A percentile compares a stretch with the other conserved stretches of the same genome.
Conservation (phyloP, 2,888 invertebrate genomes). For the Horisme vitalbata region DNA sequence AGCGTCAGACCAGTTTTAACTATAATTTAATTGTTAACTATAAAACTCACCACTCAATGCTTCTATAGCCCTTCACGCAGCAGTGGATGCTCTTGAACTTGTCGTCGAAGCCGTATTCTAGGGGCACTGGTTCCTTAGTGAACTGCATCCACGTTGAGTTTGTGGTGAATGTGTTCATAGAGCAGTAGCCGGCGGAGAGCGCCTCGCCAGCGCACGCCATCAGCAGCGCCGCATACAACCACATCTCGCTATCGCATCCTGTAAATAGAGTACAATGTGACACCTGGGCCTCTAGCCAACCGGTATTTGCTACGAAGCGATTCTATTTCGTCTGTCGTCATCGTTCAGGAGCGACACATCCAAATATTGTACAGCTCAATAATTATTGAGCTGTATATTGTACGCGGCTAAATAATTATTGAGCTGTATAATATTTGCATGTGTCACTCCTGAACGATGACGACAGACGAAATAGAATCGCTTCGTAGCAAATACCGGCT, state of each 20-base stretch:
- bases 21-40: too few relatives aligned
- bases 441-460: too few relatives aligned
- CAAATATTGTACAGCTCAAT: too few relatives aligned
- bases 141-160: constrained; percentile 87
- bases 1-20: background rate
- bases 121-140: constrained; percentile 87
- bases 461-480: too few relatives aligned
- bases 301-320: too few relatives aligned
- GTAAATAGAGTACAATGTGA: constrained; percentile 17
- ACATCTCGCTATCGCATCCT: constrained; percentile 58
- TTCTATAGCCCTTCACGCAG: constrained; percentile 89
- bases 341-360: too few relatives aligned
- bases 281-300: too few relatives aligned
- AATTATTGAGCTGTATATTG: too few relatives aligned
- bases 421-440: too few relatives aligned
- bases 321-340: too few relatives aligned
- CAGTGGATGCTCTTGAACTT: constrained; percentile 90
- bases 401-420: too few relatives aligned
- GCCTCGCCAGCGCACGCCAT: constrained; percentile 45
- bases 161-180: constrained; percentile 80
- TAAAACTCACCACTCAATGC: constrained; percentile 89
- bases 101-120: constrained; percentile 86
- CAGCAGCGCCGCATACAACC: constrained; percentile 52
- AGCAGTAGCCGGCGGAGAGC: constrained; percentile 80
- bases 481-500: too few relatives aligned